Percentiles rank a stretch among this genome's conserved stretches.
Evolutionary conservation across 2,888 invertebrate genomes (phyloP).

Genomic region (Salpingus planirostris): DNA sequence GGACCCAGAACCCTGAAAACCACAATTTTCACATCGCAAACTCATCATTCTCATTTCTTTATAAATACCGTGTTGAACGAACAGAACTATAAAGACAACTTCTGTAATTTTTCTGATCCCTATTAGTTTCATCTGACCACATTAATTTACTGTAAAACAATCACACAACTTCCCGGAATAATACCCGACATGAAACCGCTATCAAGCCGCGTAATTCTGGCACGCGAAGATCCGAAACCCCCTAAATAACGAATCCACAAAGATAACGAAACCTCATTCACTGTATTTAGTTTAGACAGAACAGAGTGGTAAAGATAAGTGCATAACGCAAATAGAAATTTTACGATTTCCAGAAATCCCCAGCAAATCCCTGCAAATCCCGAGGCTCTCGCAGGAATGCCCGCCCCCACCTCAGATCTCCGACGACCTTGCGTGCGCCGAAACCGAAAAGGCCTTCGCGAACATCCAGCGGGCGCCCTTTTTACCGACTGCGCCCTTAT

Average conservation of each 20-base stretch:
- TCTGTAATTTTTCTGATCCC: too few relatives aligned
- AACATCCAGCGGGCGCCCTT: slow-evolving; percentile 13
- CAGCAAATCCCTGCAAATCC: not conserved
- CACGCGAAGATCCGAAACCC: too few relatives aligned
- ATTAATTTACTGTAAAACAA: slow-evolving; percentile 26
- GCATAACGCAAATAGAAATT: slow-evolving; percentile 6
- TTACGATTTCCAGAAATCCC: slow-evolving; percentile 9
- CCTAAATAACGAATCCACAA: too few relatives aligned
- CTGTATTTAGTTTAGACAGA: too few relatives aligned
- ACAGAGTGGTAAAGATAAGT: slow-evolving; percentile 15
- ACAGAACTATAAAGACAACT: too few relatives aligned
- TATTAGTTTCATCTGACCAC: slow-evolving; percentile 22
- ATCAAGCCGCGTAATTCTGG: slow-evolving; percentile 15
- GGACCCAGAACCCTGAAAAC: too few relatives aligned
- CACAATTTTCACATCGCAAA: too few relatives aligned
- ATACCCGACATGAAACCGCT: slow-evolving; percentile 16
- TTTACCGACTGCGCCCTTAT: slow-evolving; percentile 10
- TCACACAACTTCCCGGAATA: slow-evolving; percentile 13
- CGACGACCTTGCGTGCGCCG: slow-evolving; percentile 6
- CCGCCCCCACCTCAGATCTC: too few relatives aligned
- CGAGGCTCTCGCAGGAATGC: slow-evolving; percentile 7
- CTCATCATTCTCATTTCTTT: too few relatives aligned
- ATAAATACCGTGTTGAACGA: too few relatives aligned
- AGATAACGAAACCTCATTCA: too few relatives aligned
- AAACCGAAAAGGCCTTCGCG: slow-evolving; percentile 10